Conservation (phyloP, 2,888 invertebrate genomes). For the Plagiodera versicolora region DNA sequence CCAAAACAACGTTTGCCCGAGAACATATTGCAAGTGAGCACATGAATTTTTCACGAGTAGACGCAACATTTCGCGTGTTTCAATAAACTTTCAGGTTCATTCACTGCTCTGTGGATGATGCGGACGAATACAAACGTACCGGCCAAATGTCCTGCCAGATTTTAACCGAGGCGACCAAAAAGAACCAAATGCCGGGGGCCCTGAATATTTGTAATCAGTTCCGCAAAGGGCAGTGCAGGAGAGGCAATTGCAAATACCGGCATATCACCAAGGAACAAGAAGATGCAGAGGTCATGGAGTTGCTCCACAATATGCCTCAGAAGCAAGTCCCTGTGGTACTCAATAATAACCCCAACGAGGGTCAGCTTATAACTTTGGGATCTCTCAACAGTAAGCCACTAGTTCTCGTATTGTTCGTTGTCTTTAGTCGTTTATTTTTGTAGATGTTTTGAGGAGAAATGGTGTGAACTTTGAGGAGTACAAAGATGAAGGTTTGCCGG, state of each 20-base stretch:
- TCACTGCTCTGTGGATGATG: slow-evolving; percentile 77
- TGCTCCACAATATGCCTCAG: slow-evolving; percentile 46
- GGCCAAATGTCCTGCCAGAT: slow-evolving; percentile 70
- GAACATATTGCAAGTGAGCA: slow-evolving; percentile 65
- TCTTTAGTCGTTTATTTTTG: too few relatives aligned
- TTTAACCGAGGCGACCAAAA: slow-evolving; percentile 53
- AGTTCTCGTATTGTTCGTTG: too few relatives aligned
- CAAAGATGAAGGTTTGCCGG: slow-evolving; percentile 48
- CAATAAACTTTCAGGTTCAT: slow-evolving; percentile 61
- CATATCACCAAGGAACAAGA: slow-evolving; percentile 53
- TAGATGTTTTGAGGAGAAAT: slow-evolving; percentile 38
- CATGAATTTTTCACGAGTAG: too few relatives aligned
- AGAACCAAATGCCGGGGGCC: slow-evolving; percentile 51
- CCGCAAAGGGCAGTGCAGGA: slow-evolving; percentile 57
- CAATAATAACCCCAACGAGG: slow-evolving; percentile 31
- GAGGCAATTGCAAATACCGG: slow-evolving; percentile 51
- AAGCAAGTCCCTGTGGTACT: slow-evolving; percentile 31
- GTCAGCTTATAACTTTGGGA: slow-evolving; percentile 32
- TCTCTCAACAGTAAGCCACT: slow-evolving; percentile 33
- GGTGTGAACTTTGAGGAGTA: slow-evolving; percentile 46
- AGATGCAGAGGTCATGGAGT: slow-evolving; percentile 50
- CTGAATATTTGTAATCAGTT: slow-evolving; percentile 59
- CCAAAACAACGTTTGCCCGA: slow-evolving; percentile 75
- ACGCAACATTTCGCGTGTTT: too few relatives aligned
- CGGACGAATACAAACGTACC: slow-evolving; percentile 71